phyloP scores from a whole-genome alignment of 2,113 vertebrate genomes.

The Chiloscyllium plagiosum region DNA sequence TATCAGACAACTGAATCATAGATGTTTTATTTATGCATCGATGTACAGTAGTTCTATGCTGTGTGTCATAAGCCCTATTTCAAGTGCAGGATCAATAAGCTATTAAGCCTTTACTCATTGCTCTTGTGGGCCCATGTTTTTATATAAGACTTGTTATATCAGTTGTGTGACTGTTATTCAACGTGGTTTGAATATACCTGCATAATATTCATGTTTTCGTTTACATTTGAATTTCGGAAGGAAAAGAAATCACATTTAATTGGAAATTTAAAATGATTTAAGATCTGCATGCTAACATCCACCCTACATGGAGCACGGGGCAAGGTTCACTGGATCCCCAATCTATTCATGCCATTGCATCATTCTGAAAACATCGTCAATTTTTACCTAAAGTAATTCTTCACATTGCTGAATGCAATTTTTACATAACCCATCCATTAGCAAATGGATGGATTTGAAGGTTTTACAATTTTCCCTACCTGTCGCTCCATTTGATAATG shows the following conservation, averaged over 20 bases:
- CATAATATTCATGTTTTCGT: neutral
- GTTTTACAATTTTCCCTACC: neutral
- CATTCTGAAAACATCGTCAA: neutral
- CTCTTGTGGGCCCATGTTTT: neutral
- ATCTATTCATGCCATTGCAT: neutral
- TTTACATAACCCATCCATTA: neutral
- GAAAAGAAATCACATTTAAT: neutral
- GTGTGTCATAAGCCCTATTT: neutral
- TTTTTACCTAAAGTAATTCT: neutral
- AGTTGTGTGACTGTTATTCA: neutral
- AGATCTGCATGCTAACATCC: no score
- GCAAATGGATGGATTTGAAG: neutral
- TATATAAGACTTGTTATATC: neutral
- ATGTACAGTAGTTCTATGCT: neutral
- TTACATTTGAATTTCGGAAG: neutral
- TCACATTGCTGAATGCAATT: neutral
- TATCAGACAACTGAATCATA: neutral
- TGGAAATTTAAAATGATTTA: neutral
- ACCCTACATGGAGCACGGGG: neutral
- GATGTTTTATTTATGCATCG: slow-evolving; percentile 1
- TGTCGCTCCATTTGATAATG: neutral
- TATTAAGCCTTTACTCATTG: neutral
- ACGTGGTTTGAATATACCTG: neutral
- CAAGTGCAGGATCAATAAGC: neutral
- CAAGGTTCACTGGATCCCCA: neutral